These are phyloP conservation scores for Hybos culiciformis DNA, from an alignment of 2,888 invertebrate species.

Conservation along the genomic window DNA sequence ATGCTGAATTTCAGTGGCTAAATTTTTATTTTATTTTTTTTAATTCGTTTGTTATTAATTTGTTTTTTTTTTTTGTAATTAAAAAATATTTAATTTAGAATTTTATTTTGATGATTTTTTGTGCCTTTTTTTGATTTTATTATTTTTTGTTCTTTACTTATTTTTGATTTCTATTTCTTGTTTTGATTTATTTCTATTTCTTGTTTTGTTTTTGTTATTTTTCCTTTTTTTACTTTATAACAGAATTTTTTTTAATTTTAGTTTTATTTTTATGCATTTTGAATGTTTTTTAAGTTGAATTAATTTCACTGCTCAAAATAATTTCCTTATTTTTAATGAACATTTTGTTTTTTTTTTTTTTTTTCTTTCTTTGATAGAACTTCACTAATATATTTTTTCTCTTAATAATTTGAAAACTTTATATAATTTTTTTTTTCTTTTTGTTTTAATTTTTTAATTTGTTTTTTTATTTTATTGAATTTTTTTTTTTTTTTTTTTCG, in stretches of 20 bases:
- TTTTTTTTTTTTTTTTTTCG: too few species aligned
- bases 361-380: too few species aligned
- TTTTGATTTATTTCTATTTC: background rate
- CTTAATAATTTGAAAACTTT: too few species aligned
- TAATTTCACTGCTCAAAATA: conserved; percentile 28
- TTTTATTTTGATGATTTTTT: too few species aligned
- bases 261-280: conserved; percentile 2
- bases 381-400: too few species aligned
- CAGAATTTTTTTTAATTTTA: background rate
- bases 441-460: too few species aligned
- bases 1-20: too few species aligned
- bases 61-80: background rate
- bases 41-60: background rate
- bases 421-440: background rate
- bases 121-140: background rate
- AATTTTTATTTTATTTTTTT: too few species aligned
- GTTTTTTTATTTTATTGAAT: too few species aligned
- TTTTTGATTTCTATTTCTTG: background rate
- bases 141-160: background rate
- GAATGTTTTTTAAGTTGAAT: conserved; percentile 25
- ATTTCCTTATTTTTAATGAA: conserved; percentile 1
- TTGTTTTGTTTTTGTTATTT: background rate
- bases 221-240: background rate
- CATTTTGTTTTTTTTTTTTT: background rate
- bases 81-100: background rate